Evolutionary conservation across 2,888 invertebrate genomes (phyloP).

Genomic region (Heliconius ethilla): DNA sequence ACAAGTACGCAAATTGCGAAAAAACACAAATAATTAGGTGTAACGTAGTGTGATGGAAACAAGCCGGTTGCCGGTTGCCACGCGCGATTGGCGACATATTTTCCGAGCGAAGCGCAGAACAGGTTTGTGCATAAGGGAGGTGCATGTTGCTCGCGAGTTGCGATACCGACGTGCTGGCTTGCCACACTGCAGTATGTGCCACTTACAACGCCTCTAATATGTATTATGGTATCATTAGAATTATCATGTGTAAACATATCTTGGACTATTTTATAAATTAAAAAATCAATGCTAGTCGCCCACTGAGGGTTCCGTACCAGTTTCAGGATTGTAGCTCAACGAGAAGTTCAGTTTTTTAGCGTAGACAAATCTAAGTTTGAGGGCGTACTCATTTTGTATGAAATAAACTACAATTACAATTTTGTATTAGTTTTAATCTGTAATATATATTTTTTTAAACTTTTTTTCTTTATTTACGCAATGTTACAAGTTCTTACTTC

Average conservation of each 20-base stretch:
- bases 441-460: no score
- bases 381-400: no score
- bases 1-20: slow-evolving; percentile 43
- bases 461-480: no score
- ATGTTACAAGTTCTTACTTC: no score
- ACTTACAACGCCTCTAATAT: slow-evolving; percentile 57
- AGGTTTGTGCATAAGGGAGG: slow-evolving; percentile 68
- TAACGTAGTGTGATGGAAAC: slow-evolving; percentile 64
- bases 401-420: no score
- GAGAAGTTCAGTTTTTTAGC: no score
- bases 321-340: no score
- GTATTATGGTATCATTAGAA: slow-evolving; percentile 15
- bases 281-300: not conserved
- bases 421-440: no score
- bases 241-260: not conserved
- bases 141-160: slow-evolving; percentile 58
- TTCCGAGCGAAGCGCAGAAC: slow-evolving; percentile 72
- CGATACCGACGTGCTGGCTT: slow-evolving; percentile 61
- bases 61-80: slow-evolving; percentile 65
- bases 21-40: slow-evolving; percentile 62
- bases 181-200: slow-evolving; percentile 66
- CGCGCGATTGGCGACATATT: slow-evolving; percentile 75
- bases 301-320: no score
- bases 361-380: no score
- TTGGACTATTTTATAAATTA: not conserved